A percentile compares a stretch with the other conserved stretches of the same genome.
Conservation (phyloP, 2,888 invertebrate species). For the Clistopyga incitator region DNA sequence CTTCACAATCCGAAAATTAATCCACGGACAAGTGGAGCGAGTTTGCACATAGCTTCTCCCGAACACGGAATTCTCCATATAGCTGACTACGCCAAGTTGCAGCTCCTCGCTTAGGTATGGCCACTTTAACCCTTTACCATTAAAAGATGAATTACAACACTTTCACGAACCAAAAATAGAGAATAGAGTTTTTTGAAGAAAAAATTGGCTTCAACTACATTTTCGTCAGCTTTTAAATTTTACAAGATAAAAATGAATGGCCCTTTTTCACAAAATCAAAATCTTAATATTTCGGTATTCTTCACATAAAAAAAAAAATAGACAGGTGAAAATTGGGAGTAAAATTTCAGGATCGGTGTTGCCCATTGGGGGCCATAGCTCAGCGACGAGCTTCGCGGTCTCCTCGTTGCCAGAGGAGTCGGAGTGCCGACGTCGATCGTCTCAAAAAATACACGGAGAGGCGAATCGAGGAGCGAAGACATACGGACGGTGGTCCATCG, state of each 20-base stretch:
- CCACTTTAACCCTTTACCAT: too few relatives aligned
- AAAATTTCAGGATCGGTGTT: conserved; percentile 69
- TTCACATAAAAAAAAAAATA: background rate
- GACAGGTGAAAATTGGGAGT: background rate
- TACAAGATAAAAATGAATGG: too few relatives aligned
- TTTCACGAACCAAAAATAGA: too few relatives aligned
- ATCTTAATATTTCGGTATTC: too few relatives aligned
- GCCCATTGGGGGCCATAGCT: conserved; percentile 75
- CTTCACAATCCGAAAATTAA: conserved; percentile 88
- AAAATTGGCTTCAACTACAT: too few relatives aligned
- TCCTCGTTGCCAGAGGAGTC: conserved; percentile 79
- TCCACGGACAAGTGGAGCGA: conserved; percentile 84
- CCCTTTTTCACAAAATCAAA: too few relatives aligned
- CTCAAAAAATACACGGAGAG: conserved; percentile 78
- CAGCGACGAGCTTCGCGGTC: conserved; percentile 77
- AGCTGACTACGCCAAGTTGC: conserved; percentile 80
- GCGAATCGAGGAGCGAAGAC: conserved; percentile 77
- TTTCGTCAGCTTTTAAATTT: too few relatives aligned
- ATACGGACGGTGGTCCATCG: conserved; percentile 75
- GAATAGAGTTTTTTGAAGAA: too few relatives aligned
- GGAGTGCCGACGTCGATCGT: conserved; percentile 80
- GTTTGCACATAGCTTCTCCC: conserved; percentile 85
- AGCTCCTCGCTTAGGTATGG: conserved; percentile 80
- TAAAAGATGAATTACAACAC: too few relatives aligned
- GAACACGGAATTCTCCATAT: conserved; percentile 81